phyloP scores from a whole-genome alignment of 1,140 invertebrate species.

The Brachionus calyciflorus region DNA sequence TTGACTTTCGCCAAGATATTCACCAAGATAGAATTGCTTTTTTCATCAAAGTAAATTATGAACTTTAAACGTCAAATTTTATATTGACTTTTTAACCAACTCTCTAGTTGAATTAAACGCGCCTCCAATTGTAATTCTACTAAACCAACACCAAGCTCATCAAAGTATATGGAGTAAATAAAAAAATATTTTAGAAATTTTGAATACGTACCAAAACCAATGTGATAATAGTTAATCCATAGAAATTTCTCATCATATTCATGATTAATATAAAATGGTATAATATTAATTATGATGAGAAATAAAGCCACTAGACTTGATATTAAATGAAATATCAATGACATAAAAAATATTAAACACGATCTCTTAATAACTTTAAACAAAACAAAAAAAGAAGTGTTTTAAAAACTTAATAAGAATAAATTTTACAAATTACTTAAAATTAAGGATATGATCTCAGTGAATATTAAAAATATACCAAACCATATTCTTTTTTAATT shows the following conservation, averaged over 20 bases:
- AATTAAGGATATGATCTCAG: background rate
- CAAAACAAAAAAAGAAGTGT: background rate
- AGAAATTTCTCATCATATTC: background rate
- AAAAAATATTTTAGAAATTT: too few species aligned
- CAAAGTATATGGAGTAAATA: too few species aligned
- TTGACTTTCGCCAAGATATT: too few species aligned
- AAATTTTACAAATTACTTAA: background rate
- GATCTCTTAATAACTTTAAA: background rate
- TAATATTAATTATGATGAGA: background rate
- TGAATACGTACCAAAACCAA: background rate
- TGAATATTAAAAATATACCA: background rate
- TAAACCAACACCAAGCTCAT: too few species aligned
- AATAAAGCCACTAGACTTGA: background rate
- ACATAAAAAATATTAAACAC: conserved; percentile 4
- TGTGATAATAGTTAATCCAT: background rate
- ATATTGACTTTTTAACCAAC: too few species aligned
- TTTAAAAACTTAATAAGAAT: background rate
- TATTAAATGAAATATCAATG: conserved; percentile 2
- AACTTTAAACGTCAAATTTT: too few species aligned
- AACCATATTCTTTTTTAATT: background rate
- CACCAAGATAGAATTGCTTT: too few species aligned
- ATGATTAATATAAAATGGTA: background rate
- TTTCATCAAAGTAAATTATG: too few species aligned
- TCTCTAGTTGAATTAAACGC: too few species aligned
- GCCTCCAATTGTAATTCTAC: too few species aligned